Conservation (phyloP, 2,797 vertebrate genomes). For the Gadopsis marmoratus region DNA sequence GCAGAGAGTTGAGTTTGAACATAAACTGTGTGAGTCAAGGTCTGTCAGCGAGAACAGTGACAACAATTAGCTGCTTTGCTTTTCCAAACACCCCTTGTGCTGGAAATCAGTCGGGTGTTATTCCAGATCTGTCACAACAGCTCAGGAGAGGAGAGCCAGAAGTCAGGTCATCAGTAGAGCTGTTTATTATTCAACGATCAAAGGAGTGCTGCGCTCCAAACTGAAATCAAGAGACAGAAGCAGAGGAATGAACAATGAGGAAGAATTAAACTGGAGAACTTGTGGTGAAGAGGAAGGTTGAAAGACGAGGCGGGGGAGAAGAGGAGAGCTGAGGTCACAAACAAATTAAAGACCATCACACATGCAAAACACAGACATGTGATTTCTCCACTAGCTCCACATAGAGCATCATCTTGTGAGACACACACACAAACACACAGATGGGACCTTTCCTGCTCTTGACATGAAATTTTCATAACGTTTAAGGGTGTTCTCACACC, state of each 20-base stretch:
- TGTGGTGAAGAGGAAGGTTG: slow-evolving; percentile 17
- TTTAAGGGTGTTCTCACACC: not conserved
- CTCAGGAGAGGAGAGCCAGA: slow-evolving; percentile 40
- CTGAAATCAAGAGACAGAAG: slow-evolving; percentile 2
- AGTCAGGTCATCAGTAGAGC: not conserved
- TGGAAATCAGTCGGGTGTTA: slow-evolving; percentile 42
- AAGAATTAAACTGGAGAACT: not conserved
- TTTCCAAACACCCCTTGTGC: slow-evolving; percentile 57
- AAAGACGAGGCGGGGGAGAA: not conserved
- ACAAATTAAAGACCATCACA: slow-evolving; percentile 18
- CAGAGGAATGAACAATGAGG: not conserved
- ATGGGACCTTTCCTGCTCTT: not conserved
- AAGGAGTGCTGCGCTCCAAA: not conserved
- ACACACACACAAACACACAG: slow-evolving; percentile 1
- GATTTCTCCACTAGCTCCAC: slow-evolving; percentile 36
- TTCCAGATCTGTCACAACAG: slow-evolving; percentile 57
- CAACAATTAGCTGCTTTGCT: slow-evolving; percentile 51
- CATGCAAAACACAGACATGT: slow-evolving; percentile 21
- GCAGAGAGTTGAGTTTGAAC: slow-evolving; percentile 26
- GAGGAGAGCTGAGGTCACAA: slow-evolving; percentile 15
- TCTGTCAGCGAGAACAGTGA: slow-evolving; percentile 46
- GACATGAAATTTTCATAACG: slow-evolving; percentile 41
- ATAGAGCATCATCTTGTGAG: slow-evolving; percentile 25
- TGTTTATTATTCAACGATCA: slow-evolving; percentile 55
- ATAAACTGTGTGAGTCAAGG: slow-evolving; percentile 29